Conservation (phyloP, 2,113 vertebrate genomes). For the Vulpes lagopus region DNA sequence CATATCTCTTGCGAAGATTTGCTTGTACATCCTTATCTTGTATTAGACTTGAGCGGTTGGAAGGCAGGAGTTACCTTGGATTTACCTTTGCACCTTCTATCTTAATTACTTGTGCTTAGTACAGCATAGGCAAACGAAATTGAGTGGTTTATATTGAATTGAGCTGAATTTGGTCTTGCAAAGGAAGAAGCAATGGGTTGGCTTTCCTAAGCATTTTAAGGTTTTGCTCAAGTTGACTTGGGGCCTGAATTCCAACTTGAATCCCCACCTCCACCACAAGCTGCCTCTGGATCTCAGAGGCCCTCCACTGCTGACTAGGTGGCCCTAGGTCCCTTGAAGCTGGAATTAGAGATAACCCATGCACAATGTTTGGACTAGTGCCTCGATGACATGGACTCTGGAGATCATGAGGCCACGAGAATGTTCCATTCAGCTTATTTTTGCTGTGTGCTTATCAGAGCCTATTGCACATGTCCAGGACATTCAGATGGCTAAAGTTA, state of each 20-base stretch:
- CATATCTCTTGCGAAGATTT: neutral
- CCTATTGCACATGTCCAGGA: neutral
- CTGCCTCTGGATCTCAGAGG: neutral
- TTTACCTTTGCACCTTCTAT: neutral
- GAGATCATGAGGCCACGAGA: neutral
- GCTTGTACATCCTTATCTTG: neutral
- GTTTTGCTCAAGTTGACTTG: neutral
- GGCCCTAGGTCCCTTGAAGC: neutral
- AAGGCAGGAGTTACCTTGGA: neutral
- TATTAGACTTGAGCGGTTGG: neutral
- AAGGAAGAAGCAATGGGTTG: neutral
- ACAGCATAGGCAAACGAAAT: neutral
- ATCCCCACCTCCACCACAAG: neutral
- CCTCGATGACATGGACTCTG: neutral
- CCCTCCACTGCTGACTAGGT: neutral
- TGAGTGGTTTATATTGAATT: neutral
- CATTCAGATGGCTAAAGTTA: neutral
- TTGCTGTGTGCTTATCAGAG: neutral
- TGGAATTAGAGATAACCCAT: neutral
- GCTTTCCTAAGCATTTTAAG: neutral
- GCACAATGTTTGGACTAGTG: neutral
- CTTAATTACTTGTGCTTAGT: neutral
- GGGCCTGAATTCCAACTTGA: neutral
- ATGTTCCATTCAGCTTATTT: conserved; percentile 9
- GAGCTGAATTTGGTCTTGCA: neutral